Conservation (phyloP, 2,797 vertebrate genomes). For the Brachymystax lenok region DNA sequence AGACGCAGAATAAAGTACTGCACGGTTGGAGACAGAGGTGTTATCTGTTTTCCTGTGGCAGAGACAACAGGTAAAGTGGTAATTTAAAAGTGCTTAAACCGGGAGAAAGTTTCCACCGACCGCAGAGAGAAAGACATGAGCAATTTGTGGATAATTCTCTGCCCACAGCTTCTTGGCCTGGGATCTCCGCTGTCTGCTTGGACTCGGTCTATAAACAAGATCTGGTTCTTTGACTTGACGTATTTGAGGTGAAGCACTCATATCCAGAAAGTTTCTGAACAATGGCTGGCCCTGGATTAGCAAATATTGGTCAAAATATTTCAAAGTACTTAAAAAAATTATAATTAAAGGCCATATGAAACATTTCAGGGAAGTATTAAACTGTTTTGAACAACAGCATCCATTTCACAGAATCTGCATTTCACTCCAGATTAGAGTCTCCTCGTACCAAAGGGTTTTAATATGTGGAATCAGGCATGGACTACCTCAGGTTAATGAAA, state of each 20-base stretch:
- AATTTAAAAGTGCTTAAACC: slow-evolving; percentile 17
- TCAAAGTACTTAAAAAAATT: slow-evolving; percentile 1
- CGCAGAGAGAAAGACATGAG: slow-evolving; percentile 43
- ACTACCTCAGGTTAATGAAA: no score
- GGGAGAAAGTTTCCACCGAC: slow-evolving; percentile 23
- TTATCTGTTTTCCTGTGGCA: slow-evolving; percentile 15
- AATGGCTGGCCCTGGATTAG: not conserved
- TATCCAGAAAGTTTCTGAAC: not conserved
- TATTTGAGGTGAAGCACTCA: slow-evolving; percentile 20
- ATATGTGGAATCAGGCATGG: no score
- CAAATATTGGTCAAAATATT: not conserved
- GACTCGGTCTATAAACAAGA: slow-evolving; percentile 28
- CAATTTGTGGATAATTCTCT: slow-evolving; percentile 50
- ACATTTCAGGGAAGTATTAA: not conserved
- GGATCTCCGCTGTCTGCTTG: slow-evolving; percentile 55
- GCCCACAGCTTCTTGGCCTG: slow-evolving; percentile 48
- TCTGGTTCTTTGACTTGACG: slow-evolving; percentile 18
- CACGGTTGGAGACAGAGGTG: slow-evolving; percentile 1
- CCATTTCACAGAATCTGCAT: slow-evolving; percentile 2
- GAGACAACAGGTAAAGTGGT: slow-evolving; percentile 15
- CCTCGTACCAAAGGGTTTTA: not conserved
- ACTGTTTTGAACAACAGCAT: not conserved
- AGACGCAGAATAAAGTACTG: not conserved
- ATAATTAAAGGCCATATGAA: not conserved
- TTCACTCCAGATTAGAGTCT: not conserved